Percentiles rank a stretch among this genome's conserved stretches.
Conservation (phyloP, 2,113 vertebrate genomes). For the Myiagra hebetior region DNA sequence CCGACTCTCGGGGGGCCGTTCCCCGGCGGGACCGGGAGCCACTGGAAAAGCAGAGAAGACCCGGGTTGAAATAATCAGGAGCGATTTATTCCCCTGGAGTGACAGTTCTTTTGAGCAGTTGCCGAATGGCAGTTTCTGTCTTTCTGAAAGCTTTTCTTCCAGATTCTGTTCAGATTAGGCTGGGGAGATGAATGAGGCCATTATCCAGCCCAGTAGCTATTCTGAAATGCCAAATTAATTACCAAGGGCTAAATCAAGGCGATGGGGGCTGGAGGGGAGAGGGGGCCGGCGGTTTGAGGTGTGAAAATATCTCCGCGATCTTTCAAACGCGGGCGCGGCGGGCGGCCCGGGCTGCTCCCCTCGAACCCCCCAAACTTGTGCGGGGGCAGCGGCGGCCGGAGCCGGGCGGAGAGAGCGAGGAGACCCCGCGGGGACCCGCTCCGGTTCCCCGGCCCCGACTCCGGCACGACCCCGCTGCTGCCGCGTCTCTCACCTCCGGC, state of each 20-base stretch:
- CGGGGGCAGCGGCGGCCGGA: background rate
- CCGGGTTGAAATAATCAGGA: conserved; percentile 71
- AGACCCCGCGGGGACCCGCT: background rate
- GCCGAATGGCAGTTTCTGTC: conserved; percentile 84
- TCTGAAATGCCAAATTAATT: conserved; percentile 90
- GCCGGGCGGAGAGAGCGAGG: background rate
- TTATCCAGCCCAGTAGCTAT: conserved; percentile 84
- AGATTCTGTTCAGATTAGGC: conserved; percentile 85
- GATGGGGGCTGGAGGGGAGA: conserved; percentile 19
- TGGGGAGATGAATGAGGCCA: conserved; percentile 80
- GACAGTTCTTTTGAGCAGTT: conserved; percentile 84
- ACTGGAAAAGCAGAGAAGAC: conserved; percentile 60
- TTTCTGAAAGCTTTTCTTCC: conserved; percentile 83
- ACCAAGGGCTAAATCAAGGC: conserved; percentile 80
- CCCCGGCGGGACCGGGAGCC: conserved; percentile 24
- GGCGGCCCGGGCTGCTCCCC: background rate
- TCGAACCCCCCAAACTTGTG: background rate
- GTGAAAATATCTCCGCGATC: conserved; percentile 67
- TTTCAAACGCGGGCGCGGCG: background rate
- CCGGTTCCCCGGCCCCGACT: no score
- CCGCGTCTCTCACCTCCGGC: background rate
- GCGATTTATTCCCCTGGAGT: conserved; percentile 79
- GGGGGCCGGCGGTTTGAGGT: conserved; percentile 37
- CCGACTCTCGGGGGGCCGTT: conserved; percentile 22
- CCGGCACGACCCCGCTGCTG: no score